Conservation (phyloP, 2,797 vertebrate genomes). For the Typhlichthys eigenmanni region DNA sequence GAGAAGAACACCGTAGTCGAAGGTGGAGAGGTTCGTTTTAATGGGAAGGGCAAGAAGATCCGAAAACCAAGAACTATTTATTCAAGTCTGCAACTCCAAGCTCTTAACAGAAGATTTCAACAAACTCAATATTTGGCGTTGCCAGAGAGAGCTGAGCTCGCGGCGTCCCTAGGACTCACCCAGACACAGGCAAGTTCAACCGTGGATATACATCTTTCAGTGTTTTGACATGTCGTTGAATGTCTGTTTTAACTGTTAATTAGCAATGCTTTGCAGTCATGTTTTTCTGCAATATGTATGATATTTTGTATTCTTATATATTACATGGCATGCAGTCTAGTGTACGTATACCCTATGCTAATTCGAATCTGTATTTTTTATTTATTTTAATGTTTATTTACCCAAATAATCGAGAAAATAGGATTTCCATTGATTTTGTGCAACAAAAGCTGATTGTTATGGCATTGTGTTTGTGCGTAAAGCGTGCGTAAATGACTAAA, state of each 20-base stretch:
- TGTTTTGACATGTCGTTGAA: background rate
- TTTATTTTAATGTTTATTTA: background rate
- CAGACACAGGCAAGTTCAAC: constrained; percentile 90
- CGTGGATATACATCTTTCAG: background rate
- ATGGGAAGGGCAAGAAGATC: constrained; percentile 98
- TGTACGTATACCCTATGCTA: no score
- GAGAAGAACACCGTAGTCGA: constrained; percentile 98
- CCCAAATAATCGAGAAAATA: background rate
- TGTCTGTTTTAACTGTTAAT: background rate
- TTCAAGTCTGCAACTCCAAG: constrained; percentile 96
- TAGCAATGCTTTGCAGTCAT: background rate
- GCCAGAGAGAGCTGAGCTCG: constrained; percentile 96
- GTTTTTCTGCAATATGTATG: background rate
- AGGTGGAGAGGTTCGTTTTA: constrained; percentile 97
- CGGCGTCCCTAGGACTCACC: constrained; percentile 96
- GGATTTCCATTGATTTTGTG: background rate
- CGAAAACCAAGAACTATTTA: constrained; percentile 98
- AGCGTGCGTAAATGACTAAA: constrained; percentile 8
- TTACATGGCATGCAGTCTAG: background rate
- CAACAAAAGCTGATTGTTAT: background rate
- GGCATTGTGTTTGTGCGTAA: constrained; percentile 7
- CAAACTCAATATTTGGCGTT: constrained; percentile 97
- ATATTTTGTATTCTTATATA: background rate
- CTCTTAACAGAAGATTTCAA: constrained; percentile 95
- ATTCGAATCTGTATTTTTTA: background rate